These are phyloP conservation scores for Fregetta grallaria DNA, from an alignment of 2,113 vertebrate genomes.

Conservation along the genomic window DNA sequence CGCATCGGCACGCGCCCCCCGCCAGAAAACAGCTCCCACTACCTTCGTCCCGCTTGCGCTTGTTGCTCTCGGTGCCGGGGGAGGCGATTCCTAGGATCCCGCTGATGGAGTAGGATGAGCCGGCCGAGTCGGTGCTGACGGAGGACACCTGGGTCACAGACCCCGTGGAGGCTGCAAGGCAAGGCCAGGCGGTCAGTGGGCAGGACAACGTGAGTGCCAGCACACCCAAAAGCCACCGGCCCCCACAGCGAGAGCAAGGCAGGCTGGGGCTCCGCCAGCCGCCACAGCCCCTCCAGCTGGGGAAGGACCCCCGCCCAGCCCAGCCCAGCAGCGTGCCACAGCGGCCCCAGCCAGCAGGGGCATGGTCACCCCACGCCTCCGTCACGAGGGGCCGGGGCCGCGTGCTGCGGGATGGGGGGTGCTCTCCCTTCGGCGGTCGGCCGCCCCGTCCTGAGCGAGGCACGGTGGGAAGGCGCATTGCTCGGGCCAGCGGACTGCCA, in stretches of 20 bases:
- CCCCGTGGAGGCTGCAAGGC: constrained; percentile 85
- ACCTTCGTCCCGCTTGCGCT: constrained; percentile 98
- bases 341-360: background rate
- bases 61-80: constrained; percentile 88
- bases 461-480: background rate
- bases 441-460: accelerated
- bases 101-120: constrained; percentile 98
- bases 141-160: constrained; percentile 92
- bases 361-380: accelerated
- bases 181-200: background rate
- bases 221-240: too few species aligned
- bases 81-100: constrained; percentile 96
- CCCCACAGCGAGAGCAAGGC: accelerated
- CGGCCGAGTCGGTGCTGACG: constrained; percentile 90
- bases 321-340: background rate
- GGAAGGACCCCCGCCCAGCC: background rate
- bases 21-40: background rate
- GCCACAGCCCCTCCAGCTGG: accelerated
- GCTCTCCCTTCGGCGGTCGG: background rate
- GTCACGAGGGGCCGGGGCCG: accelerated
- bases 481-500: background rate
- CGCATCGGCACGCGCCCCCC: accelerated
- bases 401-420: background rate
- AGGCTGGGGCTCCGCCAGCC: background rate
- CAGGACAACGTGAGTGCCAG: accelerated